Conservation (phyloP, 1,140 invertebrate species). For the Brachionus calyciflorus region DNA sequence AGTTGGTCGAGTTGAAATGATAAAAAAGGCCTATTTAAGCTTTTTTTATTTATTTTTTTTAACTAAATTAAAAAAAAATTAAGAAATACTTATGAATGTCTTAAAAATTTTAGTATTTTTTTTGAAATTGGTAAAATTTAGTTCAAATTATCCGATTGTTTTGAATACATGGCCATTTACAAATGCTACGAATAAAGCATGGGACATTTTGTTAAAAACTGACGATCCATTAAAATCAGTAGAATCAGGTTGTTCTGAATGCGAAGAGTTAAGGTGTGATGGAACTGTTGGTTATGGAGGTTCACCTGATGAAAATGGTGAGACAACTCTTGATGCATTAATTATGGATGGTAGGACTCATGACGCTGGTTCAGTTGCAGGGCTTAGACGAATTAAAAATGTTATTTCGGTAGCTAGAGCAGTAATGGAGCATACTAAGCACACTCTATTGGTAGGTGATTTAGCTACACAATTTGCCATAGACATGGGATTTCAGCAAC, state of each 20-base stretch:
- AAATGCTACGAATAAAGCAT: constrained; percentile 40
- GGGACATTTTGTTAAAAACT: background rate
- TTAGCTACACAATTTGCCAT: constrained; percentile 83
- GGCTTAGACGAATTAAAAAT: constrained; percentile 77
- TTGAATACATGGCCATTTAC: constrained; percentile 45
- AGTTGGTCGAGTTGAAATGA: too few relatives aligned
- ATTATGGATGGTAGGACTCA: constrained; percentile 81
- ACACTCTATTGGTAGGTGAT: constrained; percentile 84
- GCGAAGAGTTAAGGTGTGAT: constrained; percentile 83
- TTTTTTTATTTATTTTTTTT: too few relatives aligned
- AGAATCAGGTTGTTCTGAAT: constrained; percentile 75
- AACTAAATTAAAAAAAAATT: too few relatives aligned
- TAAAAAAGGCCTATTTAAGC: too few relatives aligned
- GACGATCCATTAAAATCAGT: constrained; percentile 72
- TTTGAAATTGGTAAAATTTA: too few relatives aligned
- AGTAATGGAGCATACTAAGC: constrained; percentile 84
- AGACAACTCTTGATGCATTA: constrained; percentile 95
- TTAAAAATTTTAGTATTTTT: too few relatives aligned
- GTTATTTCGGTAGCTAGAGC: constrained; percentile 84
- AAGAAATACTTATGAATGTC: too few relatives aligned
- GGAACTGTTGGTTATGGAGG: constrained; percentile 90
- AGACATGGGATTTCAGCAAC: constrained; percentile 80
- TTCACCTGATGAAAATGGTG: constrained; percentile 90
- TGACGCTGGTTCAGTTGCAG: constrained; percentile 84
- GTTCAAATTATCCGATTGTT: background rate